phyloP scores from a whole-genome alignment of 2,797 vertebrate species.

The Enteromius radiatus region DNA sequence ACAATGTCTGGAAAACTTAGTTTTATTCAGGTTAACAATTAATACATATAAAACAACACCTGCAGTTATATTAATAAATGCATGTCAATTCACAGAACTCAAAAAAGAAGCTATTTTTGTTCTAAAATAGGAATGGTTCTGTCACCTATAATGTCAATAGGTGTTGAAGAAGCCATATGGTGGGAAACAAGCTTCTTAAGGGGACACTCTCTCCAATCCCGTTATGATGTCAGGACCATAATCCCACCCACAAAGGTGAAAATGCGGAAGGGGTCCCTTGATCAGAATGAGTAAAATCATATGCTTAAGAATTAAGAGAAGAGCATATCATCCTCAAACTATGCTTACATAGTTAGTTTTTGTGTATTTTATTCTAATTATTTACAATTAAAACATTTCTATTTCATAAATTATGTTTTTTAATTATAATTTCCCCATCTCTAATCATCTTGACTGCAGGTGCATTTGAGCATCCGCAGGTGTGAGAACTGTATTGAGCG shows the following conservation, averaged over 20 bases:
- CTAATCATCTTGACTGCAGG: neutral
- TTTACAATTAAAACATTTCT: no score
- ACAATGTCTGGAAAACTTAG: neutral
- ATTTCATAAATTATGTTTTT: neutral
- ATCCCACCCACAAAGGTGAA: constrained; percentile 65
- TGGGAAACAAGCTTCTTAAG: constrained; percentile 67
- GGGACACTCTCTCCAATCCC: constrained; percentile 59
- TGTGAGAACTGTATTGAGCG: neutral
- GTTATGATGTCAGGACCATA: constrained; percentile 61
- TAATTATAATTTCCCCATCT: neutral
- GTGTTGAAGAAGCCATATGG: constrained; percentile 57
- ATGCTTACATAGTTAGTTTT: neutral
- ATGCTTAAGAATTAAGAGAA: neutral
- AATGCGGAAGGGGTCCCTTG: no score
- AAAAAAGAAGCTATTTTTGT: constrained; percentile 48
- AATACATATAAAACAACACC: neutral
- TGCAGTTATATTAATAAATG: neutral
- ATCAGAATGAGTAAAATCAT: neutral
- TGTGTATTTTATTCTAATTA: neutral
- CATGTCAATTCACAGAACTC: neutral
- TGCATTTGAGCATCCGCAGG: neutral
- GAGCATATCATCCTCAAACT: neutral
- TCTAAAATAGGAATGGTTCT: neutral
- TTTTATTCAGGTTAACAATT: constrained; percentile 7
- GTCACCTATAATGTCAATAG: neutral